These are phyloP conservation scores for Peromyscus polionotus DNA, from an alignment of 2,113 vertebrate genomes.

Conservation along the genomic window DNA sequence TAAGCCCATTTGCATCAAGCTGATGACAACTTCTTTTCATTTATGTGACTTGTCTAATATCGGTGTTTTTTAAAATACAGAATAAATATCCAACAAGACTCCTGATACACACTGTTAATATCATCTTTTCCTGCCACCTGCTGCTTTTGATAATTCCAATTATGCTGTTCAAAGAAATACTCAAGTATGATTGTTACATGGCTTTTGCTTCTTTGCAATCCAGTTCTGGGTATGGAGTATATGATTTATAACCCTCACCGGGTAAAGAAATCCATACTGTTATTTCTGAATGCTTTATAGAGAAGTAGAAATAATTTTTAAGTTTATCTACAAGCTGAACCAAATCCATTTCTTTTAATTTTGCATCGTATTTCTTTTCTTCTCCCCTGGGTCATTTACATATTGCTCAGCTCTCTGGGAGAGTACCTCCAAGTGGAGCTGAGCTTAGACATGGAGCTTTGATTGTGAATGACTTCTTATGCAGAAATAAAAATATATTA, in stretches of 20 bases:
- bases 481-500: background rate
- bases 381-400: background rate
- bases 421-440: background rate
- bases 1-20: background rate
- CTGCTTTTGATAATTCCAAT: background rate
- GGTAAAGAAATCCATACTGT: background rate
- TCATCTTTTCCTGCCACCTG: background rate
- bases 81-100: background rate
- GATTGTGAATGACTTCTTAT: background rate
- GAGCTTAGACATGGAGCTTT: background rate
- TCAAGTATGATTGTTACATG: background rate
- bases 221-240: background rate
- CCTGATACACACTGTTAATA: background rate
- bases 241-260: background rate
- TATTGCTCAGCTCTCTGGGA: background rate
- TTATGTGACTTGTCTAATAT: slow-evolving; percentile 30
- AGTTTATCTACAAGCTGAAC: background rate
- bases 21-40: background rate
- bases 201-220: background rate
- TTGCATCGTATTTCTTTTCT: background rate
- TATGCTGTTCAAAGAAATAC: background rate
- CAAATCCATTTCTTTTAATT: background rate
- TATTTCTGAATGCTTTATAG: background rate
- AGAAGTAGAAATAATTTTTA: slow-evolving; percentile 21
- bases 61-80: background rate